Percentiles rank a stretch among this genome's conserved stretches.
These are phyloP conservation scores for Florisuga fusca DNA, from an alignment of 2,797 vertebrate species.

Conservation along the genomic window DNA sequence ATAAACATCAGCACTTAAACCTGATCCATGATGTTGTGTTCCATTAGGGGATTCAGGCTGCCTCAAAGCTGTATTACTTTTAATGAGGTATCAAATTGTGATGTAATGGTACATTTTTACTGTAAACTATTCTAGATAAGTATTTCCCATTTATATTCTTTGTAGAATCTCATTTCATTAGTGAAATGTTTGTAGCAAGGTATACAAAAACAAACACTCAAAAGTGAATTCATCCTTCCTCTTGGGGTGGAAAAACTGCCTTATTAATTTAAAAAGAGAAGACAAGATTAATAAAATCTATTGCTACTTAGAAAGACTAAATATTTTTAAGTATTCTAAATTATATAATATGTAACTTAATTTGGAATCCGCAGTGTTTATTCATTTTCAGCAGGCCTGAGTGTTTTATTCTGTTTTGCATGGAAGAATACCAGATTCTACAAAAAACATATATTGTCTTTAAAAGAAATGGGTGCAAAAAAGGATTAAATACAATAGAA, in stretches of 20 bases:
- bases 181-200: not conserved
- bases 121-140: not conserved
- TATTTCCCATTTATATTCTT: not conserved
- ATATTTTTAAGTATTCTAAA: not conserved
- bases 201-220: not conserved
- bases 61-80: not conserved
- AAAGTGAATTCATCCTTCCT: not conserved
- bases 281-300: not conserved
- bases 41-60: not conserved
- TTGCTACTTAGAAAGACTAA: not conserved
- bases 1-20: not conserved
- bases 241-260: not conserved
- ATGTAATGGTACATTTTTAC: not conserved
- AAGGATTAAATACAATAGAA: not conserved
- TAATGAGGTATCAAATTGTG: not conserved
- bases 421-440: not conserved
- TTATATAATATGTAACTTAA: not conserved
- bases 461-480: not conserved
- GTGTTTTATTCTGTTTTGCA: not conserved
- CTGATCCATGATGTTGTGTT: not conserved
- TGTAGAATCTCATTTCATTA: not conserved
- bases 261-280: not conserved
- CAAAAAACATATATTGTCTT: not conserved
- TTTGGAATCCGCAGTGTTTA: not conserved
- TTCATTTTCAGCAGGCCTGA: not conserved